A percentile compares a stretch with the other conserved stretches of the same genome.
These are phyloP conservation scores for Rhinolophus sinicus DNA, from an alignment of 2,113 vertebrate genomes.

Conservation along the genomic window DNA sequence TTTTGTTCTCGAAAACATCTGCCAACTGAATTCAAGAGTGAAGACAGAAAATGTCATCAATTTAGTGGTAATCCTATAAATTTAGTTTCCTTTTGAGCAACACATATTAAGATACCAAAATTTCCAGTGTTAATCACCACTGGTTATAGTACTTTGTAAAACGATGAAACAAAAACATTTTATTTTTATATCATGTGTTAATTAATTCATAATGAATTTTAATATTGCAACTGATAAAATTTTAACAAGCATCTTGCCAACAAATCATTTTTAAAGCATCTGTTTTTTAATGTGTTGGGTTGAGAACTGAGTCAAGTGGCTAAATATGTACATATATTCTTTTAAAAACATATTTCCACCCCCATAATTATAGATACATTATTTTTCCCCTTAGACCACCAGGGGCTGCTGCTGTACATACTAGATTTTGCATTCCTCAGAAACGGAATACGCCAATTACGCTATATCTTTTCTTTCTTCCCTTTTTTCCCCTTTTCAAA, in stretches of 20 bases:
- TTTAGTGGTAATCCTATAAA: constrained; percentile 86
- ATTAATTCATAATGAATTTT: constrained; percentile 87
- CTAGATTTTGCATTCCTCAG: constrained; percentile 70
- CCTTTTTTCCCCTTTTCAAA: not conserved
- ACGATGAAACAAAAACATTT: constrained; percentile 85
- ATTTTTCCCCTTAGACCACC: constrained; percentile 83
- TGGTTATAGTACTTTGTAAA: constrained; percentile 81
- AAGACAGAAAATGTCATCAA: constrained; percentile 90
- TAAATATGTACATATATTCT: constrained; percentile 85
- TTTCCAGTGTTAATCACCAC: constrained; percentile 79
- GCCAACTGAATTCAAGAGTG: constrained; percentile 87
- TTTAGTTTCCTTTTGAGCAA: constrained; percentile 81
- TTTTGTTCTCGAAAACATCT: constrained; percentile 90
- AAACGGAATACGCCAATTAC: constrained; percentile 57
- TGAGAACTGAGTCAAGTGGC: constrained; percentile 83
- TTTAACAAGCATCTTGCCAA: constrained; percentile 85
- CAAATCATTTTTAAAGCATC: constrained; percentile 86
- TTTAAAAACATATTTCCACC: constrained; percentile 78
- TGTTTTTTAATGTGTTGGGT: constrained; percentile 84
- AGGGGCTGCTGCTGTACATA: constrained; percentile 85
- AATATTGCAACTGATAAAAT: constrained; percentile 85
- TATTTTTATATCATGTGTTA: constrained; percentile 86
- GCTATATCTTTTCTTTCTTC: not conserved
- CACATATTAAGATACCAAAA: constrained; percentile 78
- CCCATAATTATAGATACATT: constrained; percentile 67